Conservation (phyloP, 2,113 vertebrate genomes). For the Chunga burmeisteri region DNA sequence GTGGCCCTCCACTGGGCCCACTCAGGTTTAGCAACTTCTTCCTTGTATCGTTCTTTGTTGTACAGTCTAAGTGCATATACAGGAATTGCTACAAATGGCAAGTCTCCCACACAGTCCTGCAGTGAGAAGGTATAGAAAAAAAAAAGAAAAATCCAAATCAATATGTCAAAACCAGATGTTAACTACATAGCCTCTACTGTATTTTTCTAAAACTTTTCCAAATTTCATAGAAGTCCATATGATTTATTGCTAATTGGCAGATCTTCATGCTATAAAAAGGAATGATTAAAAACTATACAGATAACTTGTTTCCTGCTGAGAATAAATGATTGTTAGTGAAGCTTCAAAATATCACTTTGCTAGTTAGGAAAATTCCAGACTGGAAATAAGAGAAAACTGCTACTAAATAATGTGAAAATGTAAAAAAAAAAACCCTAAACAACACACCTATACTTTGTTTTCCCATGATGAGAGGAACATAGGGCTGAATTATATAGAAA, state of each 20-base stretch:
- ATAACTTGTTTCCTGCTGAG: neutral
- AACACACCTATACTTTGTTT: neutral
- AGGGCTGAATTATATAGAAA: neutral
- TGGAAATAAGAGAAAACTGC: neutral
- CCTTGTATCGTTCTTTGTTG: neutral
- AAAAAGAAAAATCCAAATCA: neutral
- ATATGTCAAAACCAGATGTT: neutral
- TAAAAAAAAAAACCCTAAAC: neutral
- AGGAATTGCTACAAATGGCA: neutral
- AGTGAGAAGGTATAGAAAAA: neutral
- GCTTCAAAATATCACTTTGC: neutral
- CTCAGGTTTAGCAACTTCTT: neutral
- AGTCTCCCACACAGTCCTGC: neutral
- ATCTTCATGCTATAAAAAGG: neutral
- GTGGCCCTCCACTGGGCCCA: neutral
- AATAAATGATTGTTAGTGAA: neutral
- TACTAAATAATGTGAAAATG: neutral
- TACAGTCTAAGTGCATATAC: neutral
- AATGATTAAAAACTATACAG: neutral
- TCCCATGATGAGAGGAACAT: rapidly evolving
- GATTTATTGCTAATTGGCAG: neutral
- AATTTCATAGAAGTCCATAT: neutral
- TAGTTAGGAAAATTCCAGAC: neutral
- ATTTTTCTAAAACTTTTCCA: neutral
- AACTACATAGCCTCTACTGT: neutral